Base-by-base conservation (phyloP, 2,797 vertebrate genomes). In the Fistularia commersonii region DNA sequence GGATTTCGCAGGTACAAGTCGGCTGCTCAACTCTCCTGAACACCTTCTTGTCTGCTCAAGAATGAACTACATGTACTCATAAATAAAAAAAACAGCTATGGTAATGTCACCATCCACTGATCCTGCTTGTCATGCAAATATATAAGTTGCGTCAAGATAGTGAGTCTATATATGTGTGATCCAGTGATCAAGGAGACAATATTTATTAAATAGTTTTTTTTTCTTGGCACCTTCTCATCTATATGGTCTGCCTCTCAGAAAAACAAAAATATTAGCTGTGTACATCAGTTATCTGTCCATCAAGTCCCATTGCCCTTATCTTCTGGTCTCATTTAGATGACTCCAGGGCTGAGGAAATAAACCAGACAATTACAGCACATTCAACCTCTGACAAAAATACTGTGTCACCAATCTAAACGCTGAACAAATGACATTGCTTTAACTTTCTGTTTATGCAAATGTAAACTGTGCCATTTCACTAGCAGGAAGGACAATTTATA, bases 341-440 rank as follows among this genome's bases (percentile, higher is more conserved):
- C 23, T 23, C 23, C 23, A 23, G 4, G 23, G 23, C 23, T 23
- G 23, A 23, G 64, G 51, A 41, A 81, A 66, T 48, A 36, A 49
- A 51, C 63, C 51, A 49, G 35, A 57, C 54, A 74, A 77, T 66
- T 11, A 6, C 41, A 48, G 52, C 43, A 47, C 64, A 48, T 54
- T 69, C 57, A 76, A 71, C 79, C 73, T 76, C 70, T 72, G 51
- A 36, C 40, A 66, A 49, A 74, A 68, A 50, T 53, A 75, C 76
- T 72, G 80, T 42, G 69, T 77, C 79, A 77, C 49, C 57, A 33
- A 61, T 45, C 52, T 37, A 57, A 60, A 63, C 23, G 4, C 23
- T 23, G 23, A 23, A 23, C 23, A 23, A 23, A 23, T 51, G 53
- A 55, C 64, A 60, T 64, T 65, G 44, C 34, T 62, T 63, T 53